Evolutionary conservation across 1,140 invertebrate species (phyloP).

Genomic region (Ostrea denselamellosa): DNA sequence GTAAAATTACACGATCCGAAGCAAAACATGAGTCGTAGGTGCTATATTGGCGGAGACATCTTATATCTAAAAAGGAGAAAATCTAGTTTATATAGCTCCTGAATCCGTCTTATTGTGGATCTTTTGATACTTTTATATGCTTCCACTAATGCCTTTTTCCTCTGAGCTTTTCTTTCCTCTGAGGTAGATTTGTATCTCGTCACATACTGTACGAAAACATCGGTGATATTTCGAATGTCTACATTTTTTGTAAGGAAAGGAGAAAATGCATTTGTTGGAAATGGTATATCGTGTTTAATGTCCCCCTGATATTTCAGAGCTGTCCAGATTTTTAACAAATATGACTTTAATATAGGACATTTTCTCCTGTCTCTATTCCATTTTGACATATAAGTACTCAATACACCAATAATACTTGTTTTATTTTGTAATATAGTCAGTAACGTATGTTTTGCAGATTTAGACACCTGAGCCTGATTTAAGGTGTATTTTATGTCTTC

Average conservation of each 20-base stretch:
- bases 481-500: conserved; percentile 37
- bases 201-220: neutral
- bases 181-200: neutral
- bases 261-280: neutral
- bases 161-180: neutral
- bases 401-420: neutral
- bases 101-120: neutral
- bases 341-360: neutral
- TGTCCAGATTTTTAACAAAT: neutral
- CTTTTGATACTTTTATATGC: conserved; percentile 7
- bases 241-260: neutral
- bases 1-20: neutral
- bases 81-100: conserved; percentile 40
- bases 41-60: neutral
- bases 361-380: neutral
- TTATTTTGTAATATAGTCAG: conserved; percentile 5
- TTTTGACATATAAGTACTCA: conserved; percentile 11
- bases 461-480: neutral
- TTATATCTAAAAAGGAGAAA: conserved; percentile 41
- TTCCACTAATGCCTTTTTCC: neutral
- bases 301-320: conserved; percentile 8
- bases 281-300: neutral
- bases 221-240: neutral
- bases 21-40: neutral
- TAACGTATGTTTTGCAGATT: neutral